Conservation (phyloP, 2,113 vertebrate genomes). For the Gopherus flavomarginatus region DNA sequence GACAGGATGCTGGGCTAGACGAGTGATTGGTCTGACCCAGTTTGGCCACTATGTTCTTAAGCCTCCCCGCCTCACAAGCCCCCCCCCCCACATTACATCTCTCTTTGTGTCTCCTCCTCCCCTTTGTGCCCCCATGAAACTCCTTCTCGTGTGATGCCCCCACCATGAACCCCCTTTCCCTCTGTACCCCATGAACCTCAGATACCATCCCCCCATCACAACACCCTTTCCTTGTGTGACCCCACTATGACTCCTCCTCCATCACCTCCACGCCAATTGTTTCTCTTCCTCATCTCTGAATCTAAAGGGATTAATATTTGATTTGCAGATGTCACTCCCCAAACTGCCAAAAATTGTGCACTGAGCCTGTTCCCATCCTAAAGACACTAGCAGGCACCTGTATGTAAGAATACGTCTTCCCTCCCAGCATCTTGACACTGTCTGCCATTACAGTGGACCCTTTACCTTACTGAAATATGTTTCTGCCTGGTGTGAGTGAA, state of each 20-base stretch:
- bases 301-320: background rate
- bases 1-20: background rate
- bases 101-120: no score
- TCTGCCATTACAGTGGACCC: background rate
- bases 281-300: background rate
- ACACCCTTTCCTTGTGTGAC: background rate
- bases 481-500: background rate
- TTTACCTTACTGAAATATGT: background rate
- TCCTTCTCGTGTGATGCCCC: no score
- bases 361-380: background rate
- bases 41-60: background rate
- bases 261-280: background rate
- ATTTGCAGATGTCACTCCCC: background rate
- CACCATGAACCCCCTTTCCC: background rate
- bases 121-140: background rate
- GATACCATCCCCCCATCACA: no score
- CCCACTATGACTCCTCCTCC: no score
- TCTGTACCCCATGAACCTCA: background rate
- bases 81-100: no score
- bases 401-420: background rate
- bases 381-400: background rate
- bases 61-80: background rate
- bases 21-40: no score
- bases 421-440: background rate
- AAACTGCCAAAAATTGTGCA: background rate